These are phyloP conservation scores for Blennius ocellaris DNA, from an alignment of 2,113 vertebrate genomes.

Conservation along the genomic window DNA sequence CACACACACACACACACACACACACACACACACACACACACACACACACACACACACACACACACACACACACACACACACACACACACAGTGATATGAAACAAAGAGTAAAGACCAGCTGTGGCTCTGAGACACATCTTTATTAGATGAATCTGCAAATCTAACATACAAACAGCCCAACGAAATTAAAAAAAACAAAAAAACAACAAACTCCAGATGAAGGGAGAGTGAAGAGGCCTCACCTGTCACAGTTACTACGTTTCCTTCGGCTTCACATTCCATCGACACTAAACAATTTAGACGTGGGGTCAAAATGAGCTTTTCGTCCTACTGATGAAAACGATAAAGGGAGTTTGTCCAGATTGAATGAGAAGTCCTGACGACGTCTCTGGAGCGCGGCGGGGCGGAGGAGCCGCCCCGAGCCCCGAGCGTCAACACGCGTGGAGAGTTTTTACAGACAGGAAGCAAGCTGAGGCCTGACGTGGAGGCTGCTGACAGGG, in stretches of 20 bases:
- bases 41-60: too few species aligned
- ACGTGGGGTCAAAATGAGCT: conserved; percentile 7
- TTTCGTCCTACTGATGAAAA: conserved; percentile 4
- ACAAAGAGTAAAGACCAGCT: background rate
- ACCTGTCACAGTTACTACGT: conserved; percentile 28
- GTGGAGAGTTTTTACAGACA: background rate
- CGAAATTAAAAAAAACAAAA: conserved; percentile 47
- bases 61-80: too few species aligned
- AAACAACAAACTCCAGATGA: conserved; percentile 59
- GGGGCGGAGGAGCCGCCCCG: too few species aligned
- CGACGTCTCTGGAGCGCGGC: background rate
- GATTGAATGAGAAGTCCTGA: background rate
- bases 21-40: too few species aligned
- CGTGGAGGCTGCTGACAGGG: background rate
- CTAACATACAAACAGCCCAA: conserved; percentile 37
- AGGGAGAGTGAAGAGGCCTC: conserved; percentile 55
- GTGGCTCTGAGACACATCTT: conserved; percentile 29
- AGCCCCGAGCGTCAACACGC: too few species aligned
- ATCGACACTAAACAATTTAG: background rate
- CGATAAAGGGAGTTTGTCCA: conserved; percentile 9
- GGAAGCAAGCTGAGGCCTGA: conserved; percentile 13
- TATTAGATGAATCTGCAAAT: conserved; percentile 46
- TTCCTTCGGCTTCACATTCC: conserved; percentile 30
- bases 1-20: too few species aligned
- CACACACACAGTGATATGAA: too few species aligned